A percentile compares a stretch with the other conserved stretches of the same genome.
phyloP scores from a whole-genome alignment of 2,797 vertebrate species.

The Enteromius unitaeniatus region DNA sequence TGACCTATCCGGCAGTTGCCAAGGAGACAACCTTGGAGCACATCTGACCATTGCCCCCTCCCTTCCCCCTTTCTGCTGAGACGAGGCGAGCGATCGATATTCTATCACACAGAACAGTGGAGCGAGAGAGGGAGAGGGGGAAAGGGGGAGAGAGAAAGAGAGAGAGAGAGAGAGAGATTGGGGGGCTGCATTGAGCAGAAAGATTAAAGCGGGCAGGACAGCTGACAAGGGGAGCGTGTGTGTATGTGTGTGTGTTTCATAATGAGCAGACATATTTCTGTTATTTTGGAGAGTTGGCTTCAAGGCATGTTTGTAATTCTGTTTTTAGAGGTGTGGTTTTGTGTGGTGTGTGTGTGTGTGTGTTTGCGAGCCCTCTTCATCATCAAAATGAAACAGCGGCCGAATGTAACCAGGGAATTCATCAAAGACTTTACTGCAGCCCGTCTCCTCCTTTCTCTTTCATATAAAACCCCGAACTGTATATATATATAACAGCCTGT shows the following conservation, averaged over 20 bases:
- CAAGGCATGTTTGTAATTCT: conserved; percentile 65
- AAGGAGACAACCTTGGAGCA: conserved; percentile 84
- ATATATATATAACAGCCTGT: conserved; percentile 20
- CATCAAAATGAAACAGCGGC: conserved; percentile 57
- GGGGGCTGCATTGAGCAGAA: conserved; percentile 75
- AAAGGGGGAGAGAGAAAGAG: conserved; percentile 53
- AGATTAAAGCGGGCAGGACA: conserved; percentile 77
- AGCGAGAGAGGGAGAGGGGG: conserved; percentile 80
- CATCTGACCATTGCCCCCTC: conserved; percentile 78
- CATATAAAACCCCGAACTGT: conserved; percentile 34
- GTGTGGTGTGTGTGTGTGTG: conserved; percentile 66
- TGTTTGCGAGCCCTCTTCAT: conserved; percentile 57
- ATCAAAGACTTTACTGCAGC: conserved; percentile 53
- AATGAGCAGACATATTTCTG: conserved; percentile 63
- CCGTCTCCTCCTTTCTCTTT: conserved; percentile 28
- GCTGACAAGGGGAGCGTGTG: conserved; percentile 60
- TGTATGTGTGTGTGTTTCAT: conserved; percentile 57
- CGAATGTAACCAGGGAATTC: conserved; percentile 53
- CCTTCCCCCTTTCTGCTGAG: conserved; percentile 70
- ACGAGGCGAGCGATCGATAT: conserved; percentile 84
- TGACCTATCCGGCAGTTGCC: conserved; percentile 82
- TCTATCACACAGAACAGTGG: conserved; percentile 88
- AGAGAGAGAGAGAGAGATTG: conserved; percentile 79
- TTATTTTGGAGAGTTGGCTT: conserved; percentile 61
- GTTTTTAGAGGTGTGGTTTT: conserved; percentile 64